Evolutionary conservation across 1,140 invertebrate species (phyloP).

Genomic region (Hyles euphorbiae): DNA sequence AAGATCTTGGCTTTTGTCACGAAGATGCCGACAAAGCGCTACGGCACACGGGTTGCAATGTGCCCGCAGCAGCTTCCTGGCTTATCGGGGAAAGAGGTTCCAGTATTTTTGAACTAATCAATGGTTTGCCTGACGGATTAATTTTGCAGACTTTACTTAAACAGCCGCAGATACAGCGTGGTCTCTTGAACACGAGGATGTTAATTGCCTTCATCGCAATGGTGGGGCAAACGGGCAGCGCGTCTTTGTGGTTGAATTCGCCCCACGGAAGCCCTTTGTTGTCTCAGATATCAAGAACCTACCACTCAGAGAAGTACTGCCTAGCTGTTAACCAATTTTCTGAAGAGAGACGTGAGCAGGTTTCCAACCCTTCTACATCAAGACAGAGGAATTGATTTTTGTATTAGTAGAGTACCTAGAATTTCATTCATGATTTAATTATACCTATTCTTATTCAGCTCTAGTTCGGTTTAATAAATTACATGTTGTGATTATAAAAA

Average conservation of each 20-base stretch:
- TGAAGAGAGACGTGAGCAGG: conserved; percentile 22
- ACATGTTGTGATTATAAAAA: no score
- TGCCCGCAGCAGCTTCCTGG: conserved; percentile 60
- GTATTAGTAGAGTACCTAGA: no score
- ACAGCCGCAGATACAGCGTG: conserved; percentile 61
- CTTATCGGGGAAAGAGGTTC: conserved; percentile 57
- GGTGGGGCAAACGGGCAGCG: conserved; percentile 57
- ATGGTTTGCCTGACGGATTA: conserved; percentile 53
- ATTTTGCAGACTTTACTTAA: conserved; percentile 58
- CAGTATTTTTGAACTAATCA: conserved; percentile 53
- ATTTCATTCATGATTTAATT: no score
- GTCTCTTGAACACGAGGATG: conserved; percentile 62
- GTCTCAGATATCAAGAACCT: conserved; percentile 61
- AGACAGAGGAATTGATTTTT: conserved; percentile 8
- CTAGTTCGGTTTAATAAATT: no score
- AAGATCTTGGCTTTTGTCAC: conserved; percentile 47
- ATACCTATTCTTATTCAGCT: no score
- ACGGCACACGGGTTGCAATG: conserved; percentile 48
- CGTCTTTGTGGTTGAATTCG: conserved; percentile 59
- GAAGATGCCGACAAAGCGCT: conserved; percentile 48
- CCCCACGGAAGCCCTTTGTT: conserved; percentile 59
- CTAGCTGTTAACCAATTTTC: conserved; percentile 65
- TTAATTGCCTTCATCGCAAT: conserved; percentile 65
- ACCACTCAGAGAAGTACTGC: conserved; percentile 67
- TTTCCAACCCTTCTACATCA: conserved; percentile 46